Evolutionary conservation across 2,797 vertebrate genomes (phyloP).

Genomic region (Florisuga fusca): DNA sequence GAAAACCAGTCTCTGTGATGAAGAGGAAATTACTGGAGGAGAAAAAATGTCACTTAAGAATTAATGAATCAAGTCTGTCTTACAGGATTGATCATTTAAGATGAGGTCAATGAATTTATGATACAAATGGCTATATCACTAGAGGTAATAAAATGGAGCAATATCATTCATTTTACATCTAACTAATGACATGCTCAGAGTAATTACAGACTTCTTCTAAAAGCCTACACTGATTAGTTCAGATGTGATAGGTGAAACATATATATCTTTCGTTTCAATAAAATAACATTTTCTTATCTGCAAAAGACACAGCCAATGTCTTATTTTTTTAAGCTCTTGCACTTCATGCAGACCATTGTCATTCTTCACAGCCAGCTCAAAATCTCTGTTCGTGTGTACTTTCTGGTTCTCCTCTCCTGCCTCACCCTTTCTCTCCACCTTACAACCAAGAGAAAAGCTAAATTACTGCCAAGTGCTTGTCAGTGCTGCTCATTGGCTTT

Average conservation of each 20-base stretch:
- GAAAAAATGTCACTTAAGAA: constrained; percentile 78
- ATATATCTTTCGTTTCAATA: constrained; percentile 66
- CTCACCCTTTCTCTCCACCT: not conserved
- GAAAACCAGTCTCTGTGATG: constrained; percentile 52
- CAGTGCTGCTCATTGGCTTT: rapidly evolving
- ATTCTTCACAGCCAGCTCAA: not conserved
- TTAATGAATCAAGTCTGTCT: constrained; percentile 80
- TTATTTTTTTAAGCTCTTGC: constrained; percentile 21
- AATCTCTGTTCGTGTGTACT: not conserved
- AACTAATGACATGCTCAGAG: constrained; percentile 71
- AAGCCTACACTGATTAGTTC: constrained; percentile 77
- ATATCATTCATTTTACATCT: constrained; percentile 74
- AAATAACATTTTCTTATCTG: constrained; percentile 73
- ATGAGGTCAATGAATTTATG: constrained; percentile 83
- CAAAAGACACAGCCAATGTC: constrained; percentile 34
- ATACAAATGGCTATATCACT: constrained; percentile 78
- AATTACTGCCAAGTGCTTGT: not conserved
- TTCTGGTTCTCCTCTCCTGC: not conserved
- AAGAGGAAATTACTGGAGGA: constrained; percentile 68
- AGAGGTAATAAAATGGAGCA: constrained; percentile 73
- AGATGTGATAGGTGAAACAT: constrained; percentile 68
- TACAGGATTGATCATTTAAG: constrained; percentile 76
- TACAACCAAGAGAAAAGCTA: not conserved
- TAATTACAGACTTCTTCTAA: constrained; percentile 79
- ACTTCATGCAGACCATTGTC: not conserved